Percentiles rank a stretch among this genome's conserved stretches.
Conservation (phyloP, 2,797 vertebrate species). For the Helicolenus hilgendorfi region DNA sequence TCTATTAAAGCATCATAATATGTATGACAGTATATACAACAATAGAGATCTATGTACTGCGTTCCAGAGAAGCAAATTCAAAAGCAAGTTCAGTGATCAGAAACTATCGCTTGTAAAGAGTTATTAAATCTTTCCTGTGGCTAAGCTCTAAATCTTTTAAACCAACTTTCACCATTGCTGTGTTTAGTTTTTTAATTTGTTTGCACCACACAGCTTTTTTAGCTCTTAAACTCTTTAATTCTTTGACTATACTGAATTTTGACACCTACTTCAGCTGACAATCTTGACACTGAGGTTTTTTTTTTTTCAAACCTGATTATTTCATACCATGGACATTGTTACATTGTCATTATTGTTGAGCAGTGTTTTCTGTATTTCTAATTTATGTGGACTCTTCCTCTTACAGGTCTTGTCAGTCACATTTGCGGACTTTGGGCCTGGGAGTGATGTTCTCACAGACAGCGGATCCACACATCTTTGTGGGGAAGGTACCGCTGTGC, state of each 20-base stretch:
- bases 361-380: not conserved
- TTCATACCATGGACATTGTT: not conserved
- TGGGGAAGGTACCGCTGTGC: conserved; percentile 94
- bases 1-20: no score
- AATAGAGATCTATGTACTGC: no score
- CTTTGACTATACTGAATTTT: not conserved
- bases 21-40: no score
- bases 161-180: not conserved
- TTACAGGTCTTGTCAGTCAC: conserved; percentile 92
- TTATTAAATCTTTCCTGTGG: no score
- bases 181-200: not conserved
- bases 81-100: no score
- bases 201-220: not conserved
- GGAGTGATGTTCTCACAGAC: conserved; percentile 91
- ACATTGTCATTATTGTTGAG: not conserved
- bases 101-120: no score
- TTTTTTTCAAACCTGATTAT: not conserved
- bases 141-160: not conserved
- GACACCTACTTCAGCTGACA: not conserved
- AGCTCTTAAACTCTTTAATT: not conserved
- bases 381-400: not conserved
- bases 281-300: not conserved
- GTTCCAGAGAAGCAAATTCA: no score
- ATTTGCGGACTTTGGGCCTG: conserved; percentile 92
- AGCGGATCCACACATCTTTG: conserved; percentile 85